Percentiles rank a stretch among this genome's conserved stretches.
Conservation (phyloP, 1,140 invertebrate genomes). For the Drosophila melanica region DNA sequence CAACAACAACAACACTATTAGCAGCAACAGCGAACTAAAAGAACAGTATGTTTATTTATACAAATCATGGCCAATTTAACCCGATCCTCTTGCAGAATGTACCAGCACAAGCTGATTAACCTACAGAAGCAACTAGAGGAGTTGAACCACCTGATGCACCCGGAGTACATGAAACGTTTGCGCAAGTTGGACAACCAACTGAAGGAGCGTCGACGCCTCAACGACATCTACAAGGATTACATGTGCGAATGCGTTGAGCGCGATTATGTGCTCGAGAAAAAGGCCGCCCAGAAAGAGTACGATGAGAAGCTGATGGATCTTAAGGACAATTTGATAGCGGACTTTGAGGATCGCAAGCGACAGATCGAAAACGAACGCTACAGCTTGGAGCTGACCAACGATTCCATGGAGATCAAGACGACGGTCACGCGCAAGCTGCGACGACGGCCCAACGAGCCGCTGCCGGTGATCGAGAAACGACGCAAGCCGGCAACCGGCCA, state of each 20-base stretch:
- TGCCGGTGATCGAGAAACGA: constrained; percentile 92
- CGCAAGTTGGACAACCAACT: constrained; percentile 93
- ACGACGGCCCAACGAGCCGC: constrained; percentile 95
- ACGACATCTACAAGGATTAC: constrained; percentile 92
- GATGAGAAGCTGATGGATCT: constrained; percentile 97
- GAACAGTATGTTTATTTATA: constrained; percentile 88
- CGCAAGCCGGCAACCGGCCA: constrained; percentile 90
- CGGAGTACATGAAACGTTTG: constrained; percentile 92
- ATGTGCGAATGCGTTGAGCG: constrained; percentile 93
- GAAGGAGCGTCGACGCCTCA: constrained; percentile 91
- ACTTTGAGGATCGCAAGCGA: constrained; percentile 96
- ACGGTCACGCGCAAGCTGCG: constrained; percentile 94
- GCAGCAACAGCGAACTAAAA: constrained; percentile 89
- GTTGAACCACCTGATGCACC: constrained; percentile 92
- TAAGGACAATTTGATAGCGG: constrained; percentile 93
- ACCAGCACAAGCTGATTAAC: constrained; percentile 95
- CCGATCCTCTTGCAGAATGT: constrained; percentile 89
- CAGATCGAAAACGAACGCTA: constrained; percentile 94
- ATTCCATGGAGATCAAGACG: constrained; percentile 91
- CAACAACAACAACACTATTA: constrained; percentile 49
- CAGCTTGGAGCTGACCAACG: constrained; percentile 94
- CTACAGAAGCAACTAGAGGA: constrained; percentile 96
- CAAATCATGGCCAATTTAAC: constrained; percentile 13
- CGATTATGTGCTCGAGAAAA: constrained; percentile 95
- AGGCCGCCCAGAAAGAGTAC: constrained; percentile 94